Percentiles rank a stretch among this genome's conserved stretches.
These are phyloP conservation scores for Cotesia chilonis DNA, from an alignment of 1,140 invertebrate genomes.

Conservation along the genomic window DNA sequence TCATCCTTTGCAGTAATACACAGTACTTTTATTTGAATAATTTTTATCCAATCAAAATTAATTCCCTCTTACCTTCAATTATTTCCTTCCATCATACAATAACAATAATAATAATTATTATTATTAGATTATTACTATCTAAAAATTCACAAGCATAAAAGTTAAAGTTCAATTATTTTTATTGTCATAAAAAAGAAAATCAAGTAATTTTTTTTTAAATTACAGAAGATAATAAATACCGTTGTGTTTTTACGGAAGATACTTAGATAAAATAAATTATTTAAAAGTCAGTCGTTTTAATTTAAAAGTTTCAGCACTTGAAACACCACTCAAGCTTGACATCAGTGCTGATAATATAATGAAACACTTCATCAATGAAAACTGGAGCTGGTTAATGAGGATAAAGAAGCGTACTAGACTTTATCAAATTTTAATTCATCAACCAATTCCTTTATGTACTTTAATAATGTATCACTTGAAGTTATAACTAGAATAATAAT, in stretches of 20 bases:
- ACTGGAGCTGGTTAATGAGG: conserved; percentile 26
- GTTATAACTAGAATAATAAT: not conserved
- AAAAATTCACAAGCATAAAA: no score
- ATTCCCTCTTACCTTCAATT: no score
- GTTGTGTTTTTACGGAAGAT: not conserved
- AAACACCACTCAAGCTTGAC: conserved; percentile 18
- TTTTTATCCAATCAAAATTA: no score
- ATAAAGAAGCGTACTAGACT: conserved; percentile 16
- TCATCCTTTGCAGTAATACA: no score
- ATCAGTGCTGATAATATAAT: conserved; percentile 5
- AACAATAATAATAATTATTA: no score
- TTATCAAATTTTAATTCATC: conserved; percentile 4
- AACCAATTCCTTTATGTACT: conserved; percentile 3
- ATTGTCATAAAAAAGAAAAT: no score
- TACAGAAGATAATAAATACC: not conserved
- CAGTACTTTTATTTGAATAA: no score
- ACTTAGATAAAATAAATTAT: not conserved
- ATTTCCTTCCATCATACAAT: no score
- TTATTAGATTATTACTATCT: no score
- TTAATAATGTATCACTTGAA: not conserved
- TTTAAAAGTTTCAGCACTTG: conserved; percentile 12
- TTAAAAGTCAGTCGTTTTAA: not conserved
- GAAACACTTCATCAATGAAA: conserved; percentile 27
- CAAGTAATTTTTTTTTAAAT: no score
- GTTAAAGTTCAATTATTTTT: no score